Percentiles rank a stretch among this genome's conserved stretches.
Conservation (phyloP, 2,113 vertebrate genomes). For the Proteles cristata region DNA sequence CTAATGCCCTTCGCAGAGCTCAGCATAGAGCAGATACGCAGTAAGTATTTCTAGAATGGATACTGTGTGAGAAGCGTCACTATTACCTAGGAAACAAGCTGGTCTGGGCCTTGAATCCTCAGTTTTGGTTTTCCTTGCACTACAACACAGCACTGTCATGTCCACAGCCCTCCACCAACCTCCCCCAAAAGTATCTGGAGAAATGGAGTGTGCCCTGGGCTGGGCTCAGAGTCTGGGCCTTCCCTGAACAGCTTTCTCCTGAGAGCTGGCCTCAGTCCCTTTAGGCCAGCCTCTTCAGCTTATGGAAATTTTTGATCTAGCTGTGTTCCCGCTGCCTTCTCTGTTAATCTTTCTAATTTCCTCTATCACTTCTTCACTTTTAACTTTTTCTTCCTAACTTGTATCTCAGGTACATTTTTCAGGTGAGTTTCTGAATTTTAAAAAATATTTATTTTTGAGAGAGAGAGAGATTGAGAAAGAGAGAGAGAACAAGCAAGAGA, state of each 20-base stretch:
- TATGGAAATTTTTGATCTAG: neutral
- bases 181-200: neutral
- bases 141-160: accelerated
- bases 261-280: neutral
- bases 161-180: accelerated
- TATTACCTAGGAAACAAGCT: neutral
- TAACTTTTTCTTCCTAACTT: neutral
- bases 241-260: neutral
- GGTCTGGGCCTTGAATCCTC: neutral
- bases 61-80: neutral
- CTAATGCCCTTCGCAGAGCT: accelerated
- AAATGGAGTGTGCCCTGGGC: too few relatives aligned
- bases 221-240: neutral
- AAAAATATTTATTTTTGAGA: too few relatives aligned
- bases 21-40: neutral
- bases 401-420: neutral
- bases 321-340: neutral
- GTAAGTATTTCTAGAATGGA: neutral
- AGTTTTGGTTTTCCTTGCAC: neutral
- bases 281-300: neutral
- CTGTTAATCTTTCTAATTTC: slow-evolving; percentile 44
- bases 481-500: too few relatives aligned
- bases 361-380: slow-evolving; percentile 42
- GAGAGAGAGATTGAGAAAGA: too few relatives aligned
- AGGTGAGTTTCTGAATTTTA: slow-evolving; percentile 57